Evolutionary conservation across 1,140 invertebrate species (phyloP).

Genomic region (Cephus cinctus): DNA sequence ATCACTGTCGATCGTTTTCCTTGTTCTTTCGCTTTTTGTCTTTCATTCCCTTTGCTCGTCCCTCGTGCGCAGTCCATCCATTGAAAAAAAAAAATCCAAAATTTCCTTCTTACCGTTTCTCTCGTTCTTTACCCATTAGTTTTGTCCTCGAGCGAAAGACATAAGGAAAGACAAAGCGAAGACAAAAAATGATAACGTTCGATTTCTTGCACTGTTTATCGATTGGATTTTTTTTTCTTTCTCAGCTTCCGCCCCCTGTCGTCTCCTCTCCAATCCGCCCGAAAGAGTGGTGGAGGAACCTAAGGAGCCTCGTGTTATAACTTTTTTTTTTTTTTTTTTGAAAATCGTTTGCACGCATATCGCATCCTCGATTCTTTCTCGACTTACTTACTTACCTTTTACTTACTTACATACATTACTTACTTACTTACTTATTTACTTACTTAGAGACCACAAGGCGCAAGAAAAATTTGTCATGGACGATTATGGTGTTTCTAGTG

Average conservation of each 20-base stretch:
- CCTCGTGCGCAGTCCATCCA: no score
- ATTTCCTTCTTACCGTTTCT: no score
- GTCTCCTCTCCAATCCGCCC: conserved; percentile 6
- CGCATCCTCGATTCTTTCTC: conserved; percentile 11
- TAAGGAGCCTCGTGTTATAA: not conserved
- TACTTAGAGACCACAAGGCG: conserved; percentile 26
- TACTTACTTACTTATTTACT: no score
- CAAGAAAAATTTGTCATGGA: conserved; percentile 29
- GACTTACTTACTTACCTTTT: conserved; percentile 11
- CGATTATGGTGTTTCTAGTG: conserved; percentile 44
- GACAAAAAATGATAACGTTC: not conserved
- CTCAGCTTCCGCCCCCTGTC: conserved; percentile 4
- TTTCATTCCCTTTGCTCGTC: no score
- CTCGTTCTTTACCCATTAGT: conserved; percentile 16
- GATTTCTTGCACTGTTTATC: conserved; percentile 1
- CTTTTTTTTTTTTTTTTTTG: conserved; percentile 2
- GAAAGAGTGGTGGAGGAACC: not conserved
- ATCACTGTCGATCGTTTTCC: no score
- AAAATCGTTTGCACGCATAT: no score
- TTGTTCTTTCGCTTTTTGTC: no score
- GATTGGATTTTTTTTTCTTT: conserved; percentile 10
- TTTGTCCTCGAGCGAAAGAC: conserved; percentile 15
- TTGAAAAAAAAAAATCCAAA: no score
- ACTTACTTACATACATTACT: no score
- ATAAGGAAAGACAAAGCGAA: not conserved